Evolutionary conservation across 2,888 invertebrate species (phyloP).

Genomic region (Patella pellucida): DNA sequence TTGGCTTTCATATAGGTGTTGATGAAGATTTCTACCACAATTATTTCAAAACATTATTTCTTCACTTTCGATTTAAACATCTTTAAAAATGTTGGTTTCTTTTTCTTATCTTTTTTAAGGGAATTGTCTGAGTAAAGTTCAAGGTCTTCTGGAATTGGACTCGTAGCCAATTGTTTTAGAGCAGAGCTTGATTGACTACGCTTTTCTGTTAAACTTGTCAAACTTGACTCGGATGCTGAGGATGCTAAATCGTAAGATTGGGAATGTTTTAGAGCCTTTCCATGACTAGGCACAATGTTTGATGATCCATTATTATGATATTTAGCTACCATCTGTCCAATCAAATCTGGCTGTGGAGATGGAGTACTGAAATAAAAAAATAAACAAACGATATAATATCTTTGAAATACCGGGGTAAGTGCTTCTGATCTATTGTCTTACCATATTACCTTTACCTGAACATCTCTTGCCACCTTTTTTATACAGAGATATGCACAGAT

Average conservation of each 20-base stretch:
- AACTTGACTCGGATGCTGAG: neutral
- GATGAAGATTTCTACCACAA: no score
- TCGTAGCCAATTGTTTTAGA: neutral
- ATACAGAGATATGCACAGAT: no score
- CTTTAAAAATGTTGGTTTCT: neutral
- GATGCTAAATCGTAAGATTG: constrained; percentile 13
- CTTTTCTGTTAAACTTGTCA: constrained; percentile 1
- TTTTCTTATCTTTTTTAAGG: constrained; percentile 1
- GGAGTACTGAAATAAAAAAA: neutral
- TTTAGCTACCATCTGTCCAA: neutral
- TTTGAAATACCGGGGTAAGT: no score
- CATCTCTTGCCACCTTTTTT: no score
- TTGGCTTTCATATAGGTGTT: no score
- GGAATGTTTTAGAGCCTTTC: neutral
- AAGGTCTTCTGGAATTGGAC: neutral
- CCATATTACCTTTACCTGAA: no score
- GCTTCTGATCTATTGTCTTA: no score
- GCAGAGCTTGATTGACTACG: constrained; percentile 5
- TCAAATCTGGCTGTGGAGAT: neutral
- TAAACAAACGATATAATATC: no score
- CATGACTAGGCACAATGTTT: neutral
- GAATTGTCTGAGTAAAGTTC: neutral
- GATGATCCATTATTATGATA: neutral
- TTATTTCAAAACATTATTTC: neutral
- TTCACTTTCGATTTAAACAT: constrained; percentile 5